Conservation (phyloP, 2,797 vertebrate genomes). For the Poeciliopsis turneri region DNA sequence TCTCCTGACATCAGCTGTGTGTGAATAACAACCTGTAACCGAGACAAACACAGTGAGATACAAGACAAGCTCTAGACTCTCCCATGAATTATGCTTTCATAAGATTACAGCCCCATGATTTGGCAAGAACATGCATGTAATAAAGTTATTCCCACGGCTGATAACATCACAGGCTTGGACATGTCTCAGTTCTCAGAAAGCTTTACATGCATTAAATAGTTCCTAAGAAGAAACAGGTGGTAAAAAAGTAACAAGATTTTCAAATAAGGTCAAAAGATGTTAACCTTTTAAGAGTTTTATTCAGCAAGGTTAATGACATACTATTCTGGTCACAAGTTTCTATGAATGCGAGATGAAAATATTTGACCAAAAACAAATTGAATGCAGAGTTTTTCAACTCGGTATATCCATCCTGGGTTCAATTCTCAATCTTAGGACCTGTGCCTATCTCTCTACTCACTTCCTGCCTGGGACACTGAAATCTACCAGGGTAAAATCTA, state of each 20-base stretch:
- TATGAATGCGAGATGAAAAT: neutral
- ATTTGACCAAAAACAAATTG: neutral
- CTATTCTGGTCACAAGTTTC: neutral
- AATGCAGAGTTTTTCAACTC: neutral
- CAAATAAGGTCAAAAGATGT: neutral
- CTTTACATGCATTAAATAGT: conserved; percentile 2
- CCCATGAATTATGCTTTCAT: neutral
- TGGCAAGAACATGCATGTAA: conserved; percentile 16
- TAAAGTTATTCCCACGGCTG: conserved; percentile 19
- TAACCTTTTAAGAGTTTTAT: neutral
- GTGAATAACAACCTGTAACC: conserved; percentile 90
- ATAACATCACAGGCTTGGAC: conserved; percentile 39
- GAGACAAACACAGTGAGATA: conserved; percentile 23
- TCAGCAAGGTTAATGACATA: neutral
- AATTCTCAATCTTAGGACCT: neutral
- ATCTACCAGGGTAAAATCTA: neutral
- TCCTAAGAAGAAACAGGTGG: neutral
- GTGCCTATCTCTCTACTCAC: neutral
- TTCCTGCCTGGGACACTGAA: neutral
- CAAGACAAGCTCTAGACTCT: neutral
- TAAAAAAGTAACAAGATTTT: neutral
- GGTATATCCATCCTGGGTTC: neutral
- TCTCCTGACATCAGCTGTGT: conserved; percentile 98
- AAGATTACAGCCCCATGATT: neutral
- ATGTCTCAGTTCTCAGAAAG: conserved; percentile 18